Evolutionary conservation across 1,140 invertebrate genomes (phyloP).

Genomic region (Microplitis demolitor): DNA sequence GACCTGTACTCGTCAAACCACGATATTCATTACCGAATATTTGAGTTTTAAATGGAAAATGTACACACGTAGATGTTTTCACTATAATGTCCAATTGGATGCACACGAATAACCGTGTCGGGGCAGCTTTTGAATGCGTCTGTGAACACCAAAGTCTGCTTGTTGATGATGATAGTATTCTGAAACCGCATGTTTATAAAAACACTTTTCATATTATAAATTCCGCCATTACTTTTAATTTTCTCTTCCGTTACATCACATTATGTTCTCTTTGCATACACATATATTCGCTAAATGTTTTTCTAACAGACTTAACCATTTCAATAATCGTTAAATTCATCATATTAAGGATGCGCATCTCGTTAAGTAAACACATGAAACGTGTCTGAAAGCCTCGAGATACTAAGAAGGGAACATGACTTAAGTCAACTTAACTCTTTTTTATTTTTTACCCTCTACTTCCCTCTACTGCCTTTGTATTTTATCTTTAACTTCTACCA

Average conservation of each 20-base stretch:
- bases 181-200: background rate
- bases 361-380: no score
- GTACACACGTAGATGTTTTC: slow-evolving; percentile 18
- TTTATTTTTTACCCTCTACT: no score
- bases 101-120: background rate
- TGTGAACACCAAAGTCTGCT: background rate
- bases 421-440: no score
- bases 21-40: slow-evolving; percentile 55
- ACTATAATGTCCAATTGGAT: background rate
- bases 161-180: background rate
- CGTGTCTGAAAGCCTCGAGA: no score
- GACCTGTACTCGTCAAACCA: slow-evolving; percentile 17
- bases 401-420: no score
- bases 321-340: background rate
- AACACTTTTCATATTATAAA: no score
- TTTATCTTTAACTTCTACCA: no score
- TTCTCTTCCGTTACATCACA: background rate
- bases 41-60: slow-evolving; percentile 42
- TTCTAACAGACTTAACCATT: background rate
- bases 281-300: no score
- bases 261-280: background rate
- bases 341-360: background rate
- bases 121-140: background rate
- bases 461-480: no score
- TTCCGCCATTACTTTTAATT: no score